These are phyloP conservation scores for Panonychus citri DNA, from an alignment of 1,140 invertebrate genomes.

Conservation along the genomic window DNA sequence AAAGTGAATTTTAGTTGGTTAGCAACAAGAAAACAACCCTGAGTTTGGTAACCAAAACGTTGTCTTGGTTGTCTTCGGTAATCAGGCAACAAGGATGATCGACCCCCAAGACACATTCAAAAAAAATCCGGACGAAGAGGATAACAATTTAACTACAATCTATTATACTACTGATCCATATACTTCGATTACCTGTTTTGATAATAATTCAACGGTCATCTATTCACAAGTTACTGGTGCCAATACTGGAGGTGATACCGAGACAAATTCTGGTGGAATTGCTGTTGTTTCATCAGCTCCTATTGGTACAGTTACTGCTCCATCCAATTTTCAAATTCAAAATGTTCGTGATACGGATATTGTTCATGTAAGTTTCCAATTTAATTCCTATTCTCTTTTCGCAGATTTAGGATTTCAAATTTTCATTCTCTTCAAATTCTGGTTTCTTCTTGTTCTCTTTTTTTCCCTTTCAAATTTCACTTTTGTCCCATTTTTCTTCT, in stretches of 20 bases:
- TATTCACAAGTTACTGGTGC: not conserved
- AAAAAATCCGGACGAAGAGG: no score
- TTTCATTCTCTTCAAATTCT: no score
- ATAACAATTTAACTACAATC: conserved; percentile 1
- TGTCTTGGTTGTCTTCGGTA: no score
- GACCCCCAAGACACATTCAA: no score
- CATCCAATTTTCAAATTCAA: conserved; percentile 10
- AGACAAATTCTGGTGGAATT: not conserved
- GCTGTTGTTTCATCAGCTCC: not conserved
- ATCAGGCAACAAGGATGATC: no score
- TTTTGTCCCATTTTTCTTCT: no score
- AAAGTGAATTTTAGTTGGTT: no score
- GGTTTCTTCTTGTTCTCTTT: not conserved
- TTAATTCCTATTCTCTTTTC: no score
- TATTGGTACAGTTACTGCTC: not conserved
- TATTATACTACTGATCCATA: not conserved
- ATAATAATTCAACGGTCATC: not conserved
- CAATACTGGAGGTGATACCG: not conserved
- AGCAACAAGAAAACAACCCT: no score
- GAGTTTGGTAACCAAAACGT: no score
- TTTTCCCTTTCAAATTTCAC: no score
- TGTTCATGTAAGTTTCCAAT: conserved; percentile 15
- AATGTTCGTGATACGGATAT: conserved; percentile 14
- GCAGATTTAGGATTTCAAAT: no score
- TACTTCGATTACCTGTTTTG: not conserved